Percentiles rank a stretch among this genome's conserved stretches.
Evolutionary conservation across 2,888 invertebrate genomes (phyloP).

Genomic region (Empis stercorea): DNA sequence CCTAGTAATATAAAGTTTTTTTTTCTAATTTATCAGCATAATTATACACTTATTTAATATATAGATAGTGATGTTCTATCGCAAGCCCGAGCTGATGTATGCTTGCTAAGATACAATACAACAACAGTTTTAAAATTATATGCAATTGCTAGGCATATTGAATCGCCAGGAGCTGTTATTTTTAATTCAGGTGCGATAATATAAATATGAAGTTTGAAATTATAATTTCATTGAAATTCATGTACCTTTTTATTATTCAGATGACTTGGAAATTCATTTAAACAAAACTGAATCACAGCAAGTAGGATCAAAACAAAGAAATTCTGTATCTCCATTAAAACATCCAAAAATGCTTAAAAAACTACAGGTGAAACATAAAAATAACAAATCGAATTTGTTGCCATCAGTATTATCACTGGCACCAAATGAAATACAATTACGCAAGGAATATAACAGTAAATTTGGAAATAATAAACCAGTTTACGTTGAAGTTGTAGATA

Average conservation of each 20-base stretch:
- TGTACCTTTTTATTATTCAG: no score
- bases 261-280: constrained; percentile 31
- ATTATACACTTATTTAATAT: constrained; percentile 1
- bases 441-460: neutral
- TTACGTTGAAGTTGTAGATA: constrained; percentile 2
- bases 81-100: constrained; percentile 45
- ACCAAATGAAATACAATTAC: no score
- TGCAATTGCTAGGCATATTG: constrained; percentile 46
- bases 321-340: constrained; percentile 27
- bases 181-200: constrained; percentile 49
- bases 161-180: constrained; percentile 57
- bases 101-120: constrained; percentile 55
- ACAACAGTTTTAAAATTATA: constrained; percentile 51
- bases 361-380: constrained; percentile 13
- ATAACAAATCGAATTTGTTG: neutral
- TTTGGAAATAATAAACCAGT: constrained; percentile 12
- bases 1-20: constrained; percentile 23
- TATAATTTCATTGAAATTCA: neutral
- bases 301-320: constrained; percentile 20
- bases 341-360: constrained; percentile 36
- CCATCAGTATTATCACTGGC: no score
- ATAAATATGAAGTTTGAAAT: neutral
- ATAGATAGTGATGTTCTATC: constrained; percentile 33
- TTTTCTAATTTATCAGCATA: no score
- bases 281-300: constrained; percentile 35